Evolutionary conservation across 2,888 invertebrate genomes (phyloP).

Genomic region (Plagodis dolabraria): DNA sequence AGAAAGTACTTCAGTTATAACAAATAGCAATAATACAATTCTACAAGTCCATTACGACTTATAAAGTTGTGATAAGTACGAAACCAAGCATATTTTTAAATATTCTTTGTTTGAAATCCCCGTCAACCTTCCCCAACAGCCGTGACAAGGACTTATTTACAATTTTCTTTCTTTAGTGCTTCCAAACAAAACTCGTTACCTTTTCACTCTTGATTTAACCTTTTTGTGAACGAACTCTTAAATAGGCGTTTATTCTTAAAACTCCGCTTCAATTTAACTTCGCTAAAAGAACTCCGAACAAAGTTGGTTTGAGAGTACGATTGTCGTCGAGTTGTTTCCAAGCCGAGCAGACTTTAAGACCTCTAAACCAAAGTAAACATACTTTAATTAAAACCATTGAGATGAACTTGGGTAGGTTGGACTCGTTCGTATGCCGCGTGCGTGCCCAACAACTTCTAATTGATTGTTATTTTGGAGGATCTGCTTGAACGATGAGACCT

Average conservation of each 20-base stretch:
- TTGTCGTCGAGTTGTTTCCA: conserved; percentile 29
- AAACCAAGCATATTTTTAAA: background rate
- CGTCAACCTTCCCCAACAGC: background rate
- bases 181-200: conserved; percentile 36
- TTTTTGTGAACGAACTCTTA: conserved; percentile 34
- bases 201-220: conserved; percentile 39
- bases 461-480: conserved; percentile 22
- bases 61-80: too few relatives aligned
- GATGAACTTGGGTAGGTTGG: conserved; percentile 1
- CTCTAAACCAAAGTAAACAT: conserved; percentile 29
- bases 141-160: conserved; percentile 10
- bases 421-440: conserved; percentile 15
- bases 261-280: conserved; percentile 41
- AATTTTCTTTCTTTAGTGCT: conserved; percentile 16
- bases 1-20: too few relatives aligned
- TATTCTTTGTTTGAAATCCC: background rate
- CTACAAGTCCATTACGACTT: too few relatives aligned
- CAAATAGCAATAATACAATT: too few relatives aligned
- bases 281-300: conserved; percentile 27
- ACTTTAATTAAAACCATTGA: conserved; percentile 33
- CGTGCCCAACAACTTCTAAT: conserved; percentile 25
- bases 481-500: conserved; percentile 3
- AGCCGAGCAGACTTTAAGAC: conserved; percentile 19
- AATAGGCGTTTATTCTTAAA: conserved; percentile 37
- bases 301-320: conserved; percentile 20